Percentiles rank a stretch among this genome's conserved stretches.
Evolutionary conservation across 2,113 vertebrate species (phyloP).

Genomic region (Phocoena phocoena): DNA sequence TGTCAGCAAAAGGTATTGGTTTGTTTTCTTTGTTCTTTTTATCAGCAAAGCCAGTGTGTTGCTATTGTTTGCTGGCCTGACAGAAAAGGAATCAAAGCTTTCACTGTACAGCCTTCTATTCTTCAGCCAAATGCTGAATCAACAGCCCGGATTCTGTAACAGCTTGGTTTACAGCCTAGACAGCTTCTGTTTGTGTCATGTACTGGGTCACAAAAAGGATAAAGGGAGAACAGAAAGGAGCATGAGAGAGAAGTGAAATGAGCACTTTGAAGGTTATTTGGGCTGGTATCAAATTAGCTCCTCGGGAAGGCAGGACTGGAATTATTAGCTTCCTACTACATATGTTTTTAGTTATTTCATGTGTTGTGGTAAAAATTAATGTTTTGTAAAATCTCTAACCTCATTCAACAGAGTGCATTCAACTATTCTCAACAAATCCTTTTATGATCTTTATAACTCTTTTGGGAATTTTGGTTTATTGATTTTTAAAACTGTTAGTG

Average conservation of each 20-base stretch:
- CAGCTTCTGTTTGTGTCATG: conserved; percentile 33
- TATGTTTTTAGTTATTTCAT: neutral
- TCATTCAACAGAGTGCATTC: neutral
- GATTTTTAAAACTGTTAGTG: neutral
- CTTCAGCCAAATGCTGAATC: conserved; percentile 64
- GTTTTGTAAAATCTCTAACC: neutral
- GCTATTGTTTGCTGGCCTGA: conserved; percentile 63
- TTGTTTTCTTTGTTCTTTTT: conserved; percentile 73
- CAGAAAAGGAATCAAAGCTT: conserved; percentile 65
- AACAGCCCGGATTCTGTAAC: conserved; percentile 55
- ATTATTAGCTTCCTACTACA: neutral
- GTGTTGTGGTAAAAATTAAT: neutral
- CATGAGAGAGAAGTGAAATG: neutral
- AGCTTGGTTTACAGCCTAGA: conserved; percentile 43
- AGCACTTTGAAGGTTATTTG: neutral
- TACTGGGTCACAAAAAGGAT: neutral
- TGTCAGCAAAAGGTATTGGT: conserved; percentile 49
- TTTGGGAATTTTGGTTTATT: neutral
- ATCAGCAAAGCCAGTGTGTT: conserved; percentile 58
- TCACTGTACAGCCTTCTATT: conserved; percentile 54
- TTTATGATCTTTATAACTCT: neutral
- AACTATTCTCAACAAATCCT: neutral
- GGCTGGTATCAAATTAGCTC: neutral
- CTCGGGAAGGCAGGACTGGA: neutral
- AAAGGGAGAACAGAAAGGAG: neutral